Percentiles rank a stretch among this genome's conserved stretches.
Conservation (phyloP, 2,888 invertebrate genomes). For the Yponomeuta evonymella region DNA sequence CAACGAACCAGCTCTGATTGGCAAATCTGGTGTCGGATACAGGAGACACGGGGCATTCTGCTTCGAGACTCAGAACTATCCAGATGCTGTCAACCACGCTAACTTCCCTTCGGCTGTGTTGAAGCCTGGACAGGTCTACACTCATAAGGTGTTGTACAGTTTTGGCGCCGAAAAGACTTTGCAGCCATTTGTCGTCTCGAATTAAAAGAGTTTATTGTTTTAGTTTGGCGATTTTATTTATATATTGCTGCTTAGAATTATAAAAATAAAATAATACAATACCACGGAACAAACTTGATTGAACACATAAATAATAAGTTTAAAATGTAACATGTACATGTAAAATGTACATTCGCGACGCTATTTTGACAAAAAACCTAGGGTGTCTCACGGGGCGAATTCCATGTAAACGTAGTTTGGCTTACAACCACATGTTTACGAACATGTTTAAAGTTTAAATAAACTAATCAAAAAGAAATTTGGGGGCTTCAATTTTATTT, state of each 20-base stretch:
- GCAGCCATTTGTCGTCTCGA: background rate
- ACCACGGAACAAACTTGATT: too few relatives aligned
- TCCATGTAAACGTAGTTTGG: too few relatives aligned
- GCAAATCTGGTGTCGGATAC: constrained; percentile 73
- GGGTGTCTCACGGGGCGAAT: too few relatives aligned
- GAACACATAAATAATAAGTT: too few relatives aligned
- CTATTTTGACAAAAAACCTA: too few relatives aligned
- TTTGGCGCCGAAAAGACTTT: constrained; percentile 66
- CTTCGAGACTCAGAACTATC: constrained; percentile 94
- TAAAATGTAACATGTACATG: too few relatives aligned
- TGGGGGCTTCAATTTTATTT: too few relatives aligned
- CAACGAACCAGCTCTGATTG: constrained; percentile 44
- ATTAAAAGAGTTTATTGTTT: background rate
- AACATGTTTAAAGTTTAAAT: too few relatives aligned
- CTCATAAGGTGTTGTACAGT: constrained; percentile 82
- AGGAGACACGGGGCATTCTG: constrained; percentile 88
- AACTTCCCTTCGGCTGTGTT: constrained; percentile 84
- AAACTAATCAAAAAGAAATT: too few relatives aligned
- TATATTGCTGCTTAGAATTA: background rate
- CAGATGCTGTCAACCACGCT: constrained; percentile 88
- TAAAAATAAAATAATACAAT: background rate
- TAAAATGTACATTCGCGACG: too few relatives aligned
- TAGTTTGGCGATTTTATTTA: background rate
- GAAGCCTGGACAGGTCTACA: constrained; percentile 81
- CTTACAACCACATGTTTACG: too few relatives aligned